Percentiles rank a stretch among this genome's conserved stretches.
phyloP scores from a whole-genome alignment of 1,140 invertebrate genomes.

The Drosophila asahinai region DNA sequence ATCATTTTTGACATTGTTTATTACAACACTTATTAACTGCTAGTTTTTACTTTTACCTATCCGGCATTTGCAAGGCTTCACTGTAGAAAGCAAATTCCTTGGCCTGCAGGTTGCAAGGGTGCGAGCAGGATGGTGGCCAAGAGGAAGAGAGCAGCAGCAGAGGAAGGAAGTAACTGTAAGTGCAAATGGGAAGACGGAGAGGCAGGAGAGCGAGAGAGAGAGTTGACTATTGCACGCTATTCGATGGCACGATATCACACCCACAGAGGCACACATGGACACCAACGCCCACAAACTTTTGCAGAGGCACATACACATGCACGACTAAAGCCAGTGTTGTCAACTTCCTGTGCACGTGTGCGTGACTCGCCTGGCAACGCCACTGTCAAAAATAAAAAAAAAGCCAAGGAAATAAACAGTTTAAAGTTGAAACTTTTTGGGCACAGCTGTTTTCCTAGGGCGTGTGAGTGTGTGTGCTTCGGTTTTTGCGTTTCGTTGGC shows the following conservation, averaged over 20 bases:
- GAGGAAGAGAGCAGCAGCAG: neutral
- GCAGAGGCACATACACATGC: slow-evolving; percentile 23
- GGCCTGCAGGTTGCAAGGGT: slow-evolving; percentile 10
- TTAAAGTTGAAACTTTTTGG: slow-evolving; percentile 23
- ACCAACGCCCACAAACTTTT: slow-evolving; percentile 37
- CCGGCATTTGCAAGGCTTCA: slow-evolving; percentile 8
- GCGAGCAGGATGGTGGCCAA: neutral
- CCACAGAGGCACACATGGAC: slow-evolving; percentile 9
- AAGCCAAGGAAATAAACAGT: neutral
- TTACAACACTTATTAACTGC: neutral
- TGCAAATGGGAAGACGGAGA: neutral
- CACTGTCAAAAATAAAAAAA: slow-evolving; percentile 8
- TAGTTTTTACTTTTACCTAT: neutral
- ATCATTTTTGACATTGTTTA: neutral
- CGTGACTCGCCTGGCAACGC: slow-evolving; percentile 57
- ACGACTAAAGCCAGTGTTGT: slow-evolving; percentile 46
- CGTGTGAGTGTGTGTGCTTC: slow-evolving; percentile 4
- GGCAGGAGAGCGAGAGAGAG: neutral
- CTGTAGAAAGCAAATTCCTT: slow-evolving; percentile 12
- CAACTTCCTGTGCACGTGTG: slow-evolving; percentile 64
- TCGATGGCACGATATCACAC: slow-evolving; percentile 28
- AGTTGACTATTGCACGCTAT: slow-evolving; percentile 22
- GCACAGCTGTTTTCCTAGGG: slow-evolving; percentile 58
- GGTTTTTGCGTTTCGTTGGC: slow-evolving; percentile 46
- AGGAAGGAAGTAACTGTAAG: slow-evolving; percentile 14